Evolutionary conservation across 2,888 invertebrate species (phyloP).

Genomic region (Mycalesis mineus): DNA sequence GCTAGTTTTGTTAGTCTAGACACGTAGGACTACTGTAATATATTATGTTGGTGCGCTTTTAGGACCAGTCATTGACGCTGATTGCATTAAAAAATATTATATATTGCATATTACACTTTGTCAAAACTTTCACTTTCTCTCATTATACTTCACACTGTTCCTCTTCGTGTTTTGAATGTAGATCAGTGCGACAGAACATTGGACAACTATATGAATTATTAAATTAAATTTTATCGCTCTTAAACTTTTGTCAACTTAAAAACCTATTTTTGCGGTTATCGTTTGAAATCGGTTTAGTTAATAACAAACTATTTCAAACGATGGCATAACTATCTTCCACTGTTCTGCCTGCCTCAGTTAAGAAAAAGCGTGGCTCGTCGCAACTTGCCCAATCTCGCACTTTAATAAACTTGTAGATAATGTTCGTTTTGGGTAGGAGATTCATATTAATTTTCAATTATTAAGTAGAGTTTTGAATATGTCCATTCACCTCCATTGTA

Average conservation of each 20-base stretch:
- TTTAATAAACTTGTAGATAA: slow-evolving; percentile 74
- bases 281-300: not conserved
- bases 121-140: not conserved
- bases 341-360: not conserved
- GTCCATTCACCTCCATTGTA: slow-evolving; percentile 78
- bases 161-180: not conserved
- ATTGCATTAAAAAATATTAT: not conserved
- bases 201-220: not conserved
- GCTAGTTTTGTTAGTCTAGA: slow-evolving; percentile 18
- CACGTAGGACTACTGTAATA: slow-evolving; percentile 3
- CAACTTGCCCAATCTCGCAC: slow-evolving; percentile 40
- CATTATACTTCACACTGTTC: not conserved
- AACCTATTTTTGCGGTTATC: not conserved
- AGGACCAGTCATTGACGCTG: not conserved
- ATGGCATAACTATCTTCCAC: not conserved
- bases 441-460: slow-evolving; percentile 62
- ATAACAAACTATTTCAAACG: not conserved
- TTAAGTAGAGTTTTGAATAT: slow-evolving; percentile 72
- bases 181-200: not conserved
- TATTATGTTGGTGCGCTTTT: slow-evolving; percentile 2
- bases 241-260: not conserved
- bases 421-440: slow-evolving; percentile 74
- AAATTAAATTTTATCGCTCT: too few species aligned
- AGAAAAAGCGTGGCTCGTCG: slow-evolving; percentile 1
- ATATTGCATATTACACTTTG: not conserved